These are phyloP conservation scores for Rhyacophila evoluta DNA, from an alignment of 2,888 invertebrate genomes.

Conservation along the genomic window DNA sequence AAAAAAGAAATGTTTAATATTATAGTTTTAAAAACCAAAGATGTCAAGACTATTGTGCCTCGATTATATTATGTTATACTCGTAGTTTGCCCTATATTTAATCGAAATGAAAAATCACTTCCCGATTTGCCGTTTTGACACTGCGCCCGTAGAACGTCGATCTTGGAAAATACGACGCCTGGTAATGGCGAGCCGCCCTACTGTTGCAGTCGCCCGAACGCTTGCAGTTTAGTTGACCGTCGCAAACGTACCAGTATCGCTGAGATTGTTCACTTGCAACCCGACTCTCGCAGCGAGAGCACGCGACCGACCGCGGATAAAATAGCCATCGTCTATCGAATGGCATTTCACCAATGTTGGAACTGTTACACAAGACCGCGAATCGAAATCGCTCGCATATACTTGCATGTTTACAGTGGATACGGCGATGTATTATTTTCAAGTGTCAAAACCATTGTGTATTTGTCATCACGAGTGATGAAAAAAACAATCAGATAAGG, in stretches of 20 bases:
- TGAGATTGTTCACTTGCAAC: not conserved
- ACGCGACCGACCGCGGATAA: not conserved
- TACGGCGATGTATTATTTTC: not conserved
- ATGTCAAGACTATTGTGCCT: no score
- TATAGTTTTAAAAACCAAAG: no score
- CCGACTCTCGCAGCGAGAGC: not conserved
- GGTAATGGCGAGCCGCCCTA: not conserved
- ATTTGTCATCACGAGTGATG: not conserved
- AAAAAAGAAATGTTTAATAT: no score
- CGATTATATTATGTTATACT: no score
- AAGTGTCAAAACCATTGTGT: not conserved
- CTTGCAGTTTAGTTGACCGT: no score
- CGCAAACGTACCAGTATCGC: no score
- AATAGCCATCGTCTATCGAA: not conserved
- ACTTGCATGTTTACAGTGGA: constrained; percentile 16
- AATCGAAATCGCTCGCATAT: not conserved
- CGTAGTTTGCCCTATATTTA: no score
- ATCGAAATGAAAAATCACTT: no score
- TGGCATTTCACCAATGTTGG: constrained; percentile 6
- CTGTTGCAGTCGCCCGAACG: no score
- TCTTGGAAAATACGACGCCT: constrained; percentile 9
- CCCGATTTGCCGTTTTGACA: no score
- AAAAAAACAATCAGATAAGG: not conserved
- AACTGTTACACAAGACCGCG: constrained; percentile 16
- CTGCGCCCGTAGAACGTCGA: not conserved